Percentiles rank a stretch among this genome's conserved stretches.
These are phyloP conservation scores for Cyclargus thomasi DNA, from an alignment of 1,140 invertebrate genomes.

Conservation along the genomic window DNA sequence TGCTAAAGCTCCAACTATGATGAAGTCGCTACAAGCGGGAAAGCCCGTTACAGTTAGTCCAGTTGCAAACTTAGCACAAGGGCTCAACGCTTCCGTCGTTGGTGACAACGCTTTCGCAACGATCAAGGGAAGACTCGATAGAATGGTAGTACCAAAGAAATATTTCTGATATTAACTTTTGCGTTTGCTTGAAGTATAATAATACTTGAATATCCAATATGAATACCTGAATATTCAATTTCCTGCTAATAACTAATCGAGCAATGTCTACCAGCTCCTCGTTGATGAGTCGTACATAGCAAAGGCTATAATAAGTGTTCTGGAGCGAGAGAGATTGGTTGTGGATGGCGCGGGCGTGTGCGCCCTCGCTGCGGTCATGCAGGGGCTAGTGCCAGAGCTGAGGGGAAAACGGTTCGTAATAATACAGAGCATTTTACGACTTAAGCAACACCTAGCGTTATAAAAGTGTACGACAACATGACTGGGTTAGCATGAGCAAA, in stretches of 20 bases:
- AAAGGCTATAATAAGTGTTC: conserved; percentile 46
- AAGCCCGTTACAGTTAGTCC: conserved; percentile 41
- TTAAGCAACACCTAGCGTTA: no score
- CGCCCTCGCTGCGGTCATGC: conserved; percentile 58
- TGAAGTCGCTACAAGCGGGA: conserved; percentile 57
- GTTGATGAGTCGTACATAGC: conserved; percentile 57
- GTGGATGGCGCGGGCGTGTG: conserved; percentile 59
- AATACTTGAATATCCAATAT: no score
- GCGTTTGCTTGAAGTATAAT: no score
- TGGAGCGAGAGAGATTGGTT: conserved; percentile 62
- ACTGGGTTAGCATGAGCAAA: no score
- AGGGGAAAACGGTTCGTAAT: conserved; percentile 48
- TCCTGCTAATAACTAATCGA: no score
- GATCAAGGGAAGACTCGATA: conserved; percentile 53
- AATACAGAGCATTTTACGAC: no score
- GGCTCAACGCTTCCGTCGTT: conserved; percentile 42
- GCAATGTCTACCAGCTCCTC: conserved; percentile 39
- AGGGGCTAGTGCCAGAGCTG: conserved; percentile 57
- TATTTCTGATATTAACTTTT: neutral
- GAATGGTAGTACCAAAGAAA: conserved; percentile 42
- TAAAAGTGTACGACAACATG: no score
- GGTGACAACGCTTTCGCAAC: conserved; percentile 57
- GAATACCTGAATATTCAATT: no score
- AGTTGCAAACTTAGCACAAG: conserved; percentile 49
- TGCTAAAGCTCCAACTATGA: conserved; percentile 57